Evolutionary conservation across 2,113 vertebrate genomes (phyloP), one percentile per base, ranked within the genome.

Genomic region (Mirza zaza): DNA sequence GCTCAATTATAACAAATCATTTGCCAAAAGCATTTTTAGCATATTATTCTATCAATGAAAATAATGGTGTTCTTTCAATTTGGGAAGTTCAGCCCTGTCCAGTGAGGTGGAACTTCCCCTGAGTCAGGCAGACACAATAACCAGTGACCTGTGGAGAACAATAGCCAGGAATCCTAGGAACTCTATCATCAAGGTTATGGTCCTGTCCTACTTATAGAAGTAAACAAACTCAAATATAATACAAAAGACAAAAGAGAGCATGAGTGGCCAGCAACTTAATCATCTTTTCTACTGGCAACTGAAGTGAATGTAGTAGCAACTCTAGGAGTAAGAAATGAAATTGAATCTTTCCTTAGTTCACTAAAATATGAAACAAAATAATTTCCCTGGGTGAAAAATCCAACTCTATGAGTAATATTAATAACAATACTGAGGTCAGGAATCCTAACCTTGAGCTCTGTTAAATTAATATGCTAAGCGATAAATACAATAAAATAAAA

Each of bases 401-500:
- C 32, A 73, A 8, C 39, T 80, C n/a, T 48, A 17, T 3, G 14
- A 55, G 45, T 65, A 87, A 93, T 77, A 90, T 42, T 63, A 84
- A 68, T 80, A 95, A 39, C 79, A 82, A 25, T 36, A 50, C 15
- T 63, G 73, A 90, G 70, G 68, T 79, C 83, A 67, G 52, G 75
- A 65, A 92, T 36, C 4, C 0, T 87, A 65, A 61, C 45, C 89
- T 42, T 48, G 82, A 96, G 65, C 13, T 50, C 76, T 91, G 65
- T 70, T 94, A 87, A 96, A 95, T 95, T 95, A 94, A 86, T 67
- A 61, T 63, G 36, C 39, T 8, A 29, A 0, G 55, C 65, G 76
- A 86, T 87, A 93, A 48, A 21, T 80, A 79, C 3, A 39, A 79
- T 92, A 93, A 95, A 94, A 96, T 96, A 20, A 77, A 95, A 89